Conservation (phyloP, 2,888 invertebrate genomes). For the Urechis unicinctus region DNA sequence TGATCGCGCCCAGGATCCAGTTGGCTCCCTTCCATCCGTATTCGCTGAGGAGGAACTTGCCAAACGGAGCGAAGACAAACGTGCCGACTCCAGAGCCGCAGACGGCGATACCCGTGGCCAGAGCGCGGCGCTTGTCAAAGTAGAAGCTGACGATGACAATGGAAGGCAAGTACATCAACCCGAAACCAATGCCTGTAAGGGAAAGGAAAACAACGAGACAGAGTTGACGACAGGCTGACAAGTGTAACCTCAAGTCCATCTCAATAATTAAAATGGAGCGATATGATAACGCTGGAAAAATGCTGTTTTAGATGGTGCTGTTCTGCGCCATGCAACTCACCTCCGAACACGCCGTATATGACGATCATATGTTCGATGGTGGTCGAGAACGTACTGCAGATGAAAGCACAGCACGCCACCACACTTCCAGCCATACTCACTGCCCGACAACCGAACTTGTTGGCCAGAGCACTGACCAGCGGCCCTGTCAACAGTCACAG, state of each 20-base stretch:
- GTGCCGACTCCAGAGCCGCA: constrained; percentile 83
- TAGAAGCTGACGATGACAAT: constrained; percentile 94
- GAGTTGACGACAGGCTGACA: too few relatives aligned
- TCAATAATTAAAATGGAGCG: too few relatives aligned
- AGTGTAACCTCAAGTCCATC: too few relatives aligned
- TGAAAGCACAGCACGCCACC: constrained; percentile 65
- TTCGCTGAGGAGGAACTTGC: constrained; percentile 58
- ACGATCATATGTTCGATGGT: constrained; percentile 72
- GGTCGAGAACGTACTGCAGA: constrained; percentile 66
- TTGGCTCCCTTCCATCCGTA: constrained; percentile 72
- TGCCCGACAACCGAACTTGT: constrained; percentile 79
- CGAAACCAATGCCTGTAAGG: constrained; percentile 74
- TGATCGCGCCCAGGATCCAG: constrained; percentile 70
- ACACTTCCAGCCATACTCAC: constrained; percentile 75
- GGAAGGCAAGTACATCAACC: constrained; percentile 89
- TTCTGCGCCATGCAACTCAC: not conserved
- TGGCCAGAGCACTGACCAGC: constrained; percentile 83
- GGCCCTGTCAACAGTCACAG: too few relatives aligned
- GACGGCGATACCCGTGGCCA: constrained; percentile 90
- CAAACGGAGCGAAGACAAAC: constrained; percentile 77
- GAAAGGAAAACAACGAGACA: too few relatives aligned
- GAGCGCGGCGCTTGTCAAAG: constrained; percentile 88
- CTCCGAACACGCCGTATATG: not conserved
- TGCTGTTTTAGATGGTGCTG: constrained; percentile 43
- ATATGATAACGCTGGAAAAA: too few relatives aligned